phyloP scores from a whole-genome alignment of 2,888 invertebrate genomes.

The Lithophane ornitopus region DNA sequence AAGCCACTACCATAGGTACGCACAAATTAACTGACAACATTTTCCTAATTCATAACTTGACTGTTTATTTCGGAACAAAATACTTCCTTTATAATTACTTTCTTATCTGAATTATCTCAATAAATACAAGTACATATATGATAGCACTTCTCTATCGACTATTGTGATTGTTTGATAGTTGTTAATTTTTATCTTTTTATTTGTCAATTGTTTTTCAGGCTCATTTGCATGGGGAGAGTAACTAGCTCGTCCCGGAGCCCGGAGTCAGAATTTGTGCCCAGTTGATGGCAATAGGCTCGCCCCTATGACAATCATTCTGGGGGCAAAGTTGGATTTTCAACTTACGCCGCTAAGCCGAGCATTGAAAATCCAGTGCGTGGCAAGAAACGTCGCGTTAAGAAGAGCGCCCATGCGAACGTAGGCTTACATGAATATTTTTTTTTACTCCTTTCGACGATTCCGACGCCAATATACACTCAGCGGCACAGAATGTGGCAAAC shows the following conservation, averaged over 20 bases:
- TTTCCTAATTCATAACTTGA: conserved; percentile 3
- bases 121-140: conserved; percentile 3
- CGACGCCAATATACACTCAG: too few species aligned
- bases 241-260: background rate
- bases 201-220: conserved; percentile 1
- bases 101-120: conserved; percentile 48
- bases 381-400: too few species aligned
- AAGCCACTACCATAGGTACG: conserved; percentile 30
- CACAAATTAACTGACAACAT: conserved; percentile 42
- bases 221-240: conserved; percentile 4
- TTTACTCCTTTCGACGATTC: too few species aligned
- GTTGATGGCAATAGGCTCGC: too few species aligned
- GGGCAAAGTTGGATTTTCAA: too few species aligned
- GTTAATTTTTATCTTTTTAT: conserved; percentile 26
- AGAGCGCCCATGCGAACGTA: too few species aligned
- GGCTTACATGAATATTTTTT: too few species aligned
- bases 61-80: conserved; percentile 15
- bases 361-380: too few species aligned
- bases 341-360: too few species aligned
- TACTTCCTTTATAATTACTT: conserved; percentile 39
- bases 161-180: conserved; percentile 20
- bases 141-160: conserved; percentile 10
- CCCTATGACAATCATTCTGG: too few species aligned
- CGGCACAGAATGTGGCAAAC: too few species aligned
- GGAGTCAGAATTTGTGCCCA: too few species aligned